Percentiles rank a stretch among this genome's conserved stretches.
Conservation (phyloP, 2,797 vertebrate species). For the Myiothlypis chrysogaster region DNA sequence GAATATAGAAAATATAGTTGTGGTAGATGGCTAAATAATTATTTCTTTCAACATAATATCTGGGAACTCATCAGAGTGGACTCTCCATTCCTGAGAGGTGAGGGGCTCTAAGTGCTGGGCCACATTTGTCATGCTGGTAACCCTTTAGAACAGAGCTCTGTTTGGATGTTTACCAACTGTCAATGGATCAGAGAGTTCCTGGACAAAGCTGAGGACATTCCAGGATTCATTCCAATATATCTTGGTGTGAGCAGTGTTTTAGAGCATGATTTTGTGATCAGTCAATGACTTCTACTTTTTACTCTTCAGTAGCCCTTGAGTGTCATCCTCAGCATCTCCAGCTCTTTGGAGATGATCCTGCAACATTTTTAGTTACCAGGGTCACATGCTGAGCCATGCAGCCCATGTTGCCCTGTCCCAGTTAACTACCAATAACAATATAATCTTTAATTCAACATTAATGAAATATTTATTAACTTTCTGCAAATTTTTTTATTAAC, state of each 20-base stretch:
- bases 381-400: not conserved
- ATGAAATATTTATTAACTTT: not conserved
- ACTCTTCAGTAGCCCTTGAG: not conserved
- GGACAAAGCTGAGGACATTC: accelerated
- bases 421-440: not conserved
- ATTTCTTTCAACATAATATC: not conserved
- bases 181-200: accelerated
- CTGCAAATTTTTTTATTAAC: not conserved
- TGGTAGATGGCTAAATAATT: accelerated
- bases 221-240: not conserved
- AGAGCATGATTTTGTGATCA: not conserved
- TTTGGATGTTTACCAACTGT: not conserved
- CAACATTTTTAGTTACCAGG: accelerated
- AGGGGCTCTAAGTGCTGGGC: too few species aligned
- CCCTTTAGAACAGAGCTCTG: not conserved
- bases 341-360: not conserved
- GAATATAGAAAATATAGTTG: not conserved
- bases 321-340: not conserved
- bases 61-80: not conserved
- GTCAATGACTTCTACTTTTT: not conserved
- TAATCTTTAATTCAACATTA: not conserved
- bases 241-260: not conserved
- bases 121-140: not conserved
- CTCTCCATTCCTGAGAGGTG: too few species aligned
- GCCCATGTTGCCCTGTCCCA: accelerated